phyloP scores from a whole-genome alignment of 2,113 vertebrate species.

The Colaptes auratus region DNA sequence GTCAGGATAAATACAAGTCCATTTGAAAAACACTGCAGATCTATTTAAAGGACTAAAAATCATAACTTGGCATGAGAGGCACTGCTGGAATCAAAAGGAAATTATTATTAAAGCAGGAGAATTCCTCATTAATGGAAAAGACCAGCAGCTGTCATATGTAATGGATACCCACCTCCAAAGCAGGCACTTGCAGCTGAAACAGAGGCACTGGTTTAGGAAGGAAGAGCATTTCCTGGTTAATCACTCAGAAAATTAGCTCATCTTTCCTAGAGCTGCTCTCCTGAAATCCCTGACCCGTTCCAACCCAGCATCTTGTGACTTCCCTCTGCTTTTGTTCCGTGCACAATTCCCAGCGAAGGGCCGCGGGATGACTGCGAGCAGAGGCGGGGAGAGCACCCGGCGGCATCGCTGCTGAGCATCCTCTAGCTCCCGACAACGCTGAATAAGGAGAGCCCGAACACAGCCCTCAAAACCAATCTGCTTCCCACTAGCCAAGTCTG shows the following conservation, averaged over 20 bases:
- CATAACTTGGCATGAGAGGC: conserved; percentile 50
- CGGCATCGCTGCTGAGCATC: background rate
- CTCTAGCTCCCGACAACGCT: background rate
- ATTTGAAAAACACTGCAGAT: conserved; percentile 51
- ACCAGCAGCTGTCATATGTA: conserved; percentile 31
- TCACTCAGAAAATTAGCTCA: conserved; percentile 65
- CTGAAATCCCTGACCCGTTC: conserved; percentile 44
- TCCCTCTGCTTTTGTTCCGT: conserved; percentile 34
- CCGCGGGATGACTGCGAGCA: conserved; percentile 1
- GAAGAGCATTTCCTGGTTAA: conserved; percentile 58
- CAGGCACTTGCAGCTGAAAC: conserved; percentile 47
- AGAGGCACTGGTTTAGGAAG: conserved; percentile 43
- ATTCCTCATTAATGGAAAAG: conserved; percentile 20
- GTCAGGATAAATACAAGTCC: conserved; percentile 51
- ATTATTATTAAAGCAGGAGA: conserved; percentile 46
- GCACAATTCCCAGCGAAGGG: conserved; percentile 27
- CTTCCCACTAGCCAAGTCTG: background rate
- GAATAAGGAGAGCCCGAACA: background rate
- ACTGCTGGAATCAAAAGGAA: conserved; percentile 45
- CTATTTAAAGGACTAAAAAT: conserved; percentile 52
- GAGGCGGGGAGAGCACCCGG: background rate
- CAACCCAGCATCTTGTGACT: conserved; percentile 39
- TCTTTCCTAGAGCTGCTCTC: conserved; percentile 49
- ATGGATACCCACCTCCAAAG: conserved; percentile 11
- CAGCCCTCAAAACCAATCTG: background rate